Base-by-base conservation (phyloP, 2,797 vertebrate genomes). In the Scolopax rusticola region DNA sequence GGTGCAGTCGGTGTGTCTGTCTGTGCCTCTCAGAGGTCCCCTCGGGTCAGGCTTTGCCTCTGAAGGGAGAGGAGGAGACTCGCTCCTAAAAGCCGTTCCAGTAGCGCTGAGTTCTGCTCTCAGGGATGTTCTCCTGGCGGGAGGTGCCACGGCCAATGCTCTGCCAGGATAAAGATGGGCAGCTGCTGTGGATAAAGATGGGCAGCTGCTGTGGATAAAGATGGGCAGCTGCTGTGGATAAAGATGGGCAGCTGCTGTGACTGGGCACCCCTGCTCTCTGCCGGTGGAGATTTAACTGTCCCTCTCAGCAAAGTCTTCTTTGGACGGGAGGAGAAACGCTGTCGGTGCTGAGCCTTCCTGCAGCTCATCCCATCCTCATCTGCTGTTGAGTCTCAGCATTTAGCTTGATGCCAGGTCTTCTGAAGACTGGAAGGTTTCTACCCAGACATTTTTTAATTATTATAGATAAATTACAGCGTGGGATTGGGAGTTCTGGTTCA, bases 161-260 rank as follows among this genome's bases (percentile, higher is more conserved):
- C 74, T 50, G 60, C 51, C 41, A 65, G 78, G 90, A 45, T 74
- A 33, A 50, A n/a, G 85, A 61, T 1, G 50, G 84, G 57, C 78
- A 89, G 93, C 78, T 87, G 75, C 27, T 84, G 43, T 81, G 93
- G 33, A 33, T 33, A 33, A 33, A 33, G 33, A 33, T 33, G 33
- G 33, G 57, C 78, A 89, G 93, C 78, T 87, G 75, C 27, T 84
- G 43, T 81, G 93, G 90, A 45, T 74, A 33, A 50, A n/a, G 85
- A 61, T 1, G 50, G 84, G 57, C 78, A 89, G 93, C 78, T 87
- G 75, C 27, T 84, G 43, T 81, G 93, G 33, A 33, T 33, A 33
- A 33, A 33, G 33, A 33, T 33, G 33, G 33, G 57, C 78, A 89
- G 93, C 78, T 87, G 75, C 27, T 84, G 43, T 81, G 93, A 63